Percentiles rank a stretch among this genome's conserved stretches.
phyloP scores from a whole-genome alignment of 1,140 invertebrate species.

The Amphibalanus amphitrite region DNA sequence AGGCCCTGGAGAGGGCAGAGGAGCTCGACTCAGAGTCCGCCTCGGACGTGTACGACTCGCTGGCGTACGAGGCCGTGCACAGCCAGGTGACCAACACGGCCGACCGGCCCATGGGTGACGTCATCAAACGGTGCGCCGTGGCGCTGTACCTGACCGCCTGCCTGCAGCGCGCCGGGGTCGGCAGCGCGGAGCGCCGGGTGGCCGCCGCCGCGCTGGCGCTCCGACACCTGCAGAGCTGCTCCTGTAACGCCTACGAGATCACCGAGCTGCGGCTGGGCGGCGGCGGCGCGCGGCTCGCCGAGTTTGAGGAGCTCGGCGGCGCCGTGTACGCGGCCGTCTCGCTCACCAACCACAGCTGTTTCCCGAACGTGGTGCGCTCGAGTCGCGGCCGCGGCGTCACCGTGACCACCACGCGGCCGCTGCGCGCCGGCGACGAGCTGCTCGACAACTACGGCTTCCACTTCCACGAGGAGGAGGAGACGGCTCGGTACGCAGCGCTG shows the following conservation, averaged over 20 bases:
- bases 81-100: conserved; percentile 14
- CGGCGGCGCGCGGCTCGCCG: conserved; percentile 21
- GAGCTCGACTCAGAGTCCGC: background rate
- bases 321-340: conserved; percentile 42
- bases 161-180: conserved; percentile 19
- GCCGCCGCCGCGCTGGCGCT: conserved; percentile 28
- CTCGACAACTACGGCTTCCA: conserved; percentile 42
- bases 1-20: background rate
- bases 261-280: conserved; percentile 30
- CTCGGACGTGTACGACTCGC: conserved; percentile 14
- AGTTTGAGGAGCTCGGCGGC: conserved; percentile 34
- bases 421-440: conserved; percentile 34
- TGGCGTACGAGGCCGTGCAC: conserved; percentile 13
- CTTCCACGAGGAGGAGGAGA: conserved; percentile 24
- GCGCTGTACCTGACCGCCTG: conserved; percentile 33
- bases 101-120: conserved; percentile 25
- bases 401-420: conserved; percentile 31
- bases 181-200: conserved; percentile 21
- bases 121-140: conserved; percentile 32
- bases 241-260: conserved; percentile 46
- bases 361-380: conserved; percentile 37
- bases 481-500: too few relatives aligned
- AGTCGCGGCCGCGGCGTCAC: conserved; percentile 29
- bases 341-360: conserved; percentile 42
- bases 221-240: conserved; percentile 36